Evolutionary conservation across 2,113 vertebrate genomes (phyloP), one percentile per base, ranked within the genome.

Genomic region (Ancistrus triradiatus): DNA sequence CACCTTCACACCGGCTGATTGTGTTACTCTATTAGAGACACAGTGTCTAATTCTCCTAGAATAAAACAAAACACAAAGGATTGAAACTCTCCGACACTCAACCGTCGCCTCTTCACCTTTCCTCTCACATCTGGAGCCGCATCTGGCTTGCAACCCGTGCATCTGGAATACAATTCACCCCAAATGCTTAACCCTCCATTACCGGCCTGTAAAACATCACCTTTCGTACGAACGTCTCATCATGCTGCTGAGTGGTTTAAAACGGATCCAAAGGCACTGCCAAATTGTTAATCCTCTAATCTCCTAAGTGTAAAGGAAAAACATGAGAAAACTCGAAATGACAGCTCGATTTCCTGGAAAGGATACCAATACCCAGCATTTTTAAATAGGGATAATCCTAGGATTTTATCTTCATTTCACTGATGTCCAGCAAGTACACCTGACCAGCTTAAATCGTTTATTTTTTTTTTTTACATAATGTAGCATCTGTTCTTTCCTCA

Each of bases 401-500:
- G 28, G 22, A 40, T 21, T 17, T 48, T 17, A 3, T 15, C 50
- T 56, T 37, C 6, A 7, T n/a, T 40, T 40, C 15, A 22, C 19
- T n/a, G 13, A 40, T 2, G 9, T n/a, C 11, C 27, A 47, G 28
- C n/a, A 46, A 65, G 63, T 37, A 19, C 57, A 38, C 11, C 27
- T n/a, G n/a, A 48, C 21, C 10, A 17, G 50, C 31, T 66, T 38
- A 49, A 57, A 22, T 13, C n/a, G n/a, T 31, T 31, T 7, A 4
- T 31, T 31, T 31, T 31, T 42, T 48, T 40, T 48, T 59, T 59
- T 59, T 49, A 65, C 52, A 48, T 38, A 40, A 66, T 66, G 63
- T 57, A 58, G 63, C 63, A 57, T 66, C 52, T 57, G 43, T 66
- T 50, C 5, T 50, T 21, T 40, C 6, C 63, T 47, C 42, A 7